phyloP scores from a whole-genome alignment of 2,888 invertebrate genomes.

The Stratiomys singularior region DNA sequence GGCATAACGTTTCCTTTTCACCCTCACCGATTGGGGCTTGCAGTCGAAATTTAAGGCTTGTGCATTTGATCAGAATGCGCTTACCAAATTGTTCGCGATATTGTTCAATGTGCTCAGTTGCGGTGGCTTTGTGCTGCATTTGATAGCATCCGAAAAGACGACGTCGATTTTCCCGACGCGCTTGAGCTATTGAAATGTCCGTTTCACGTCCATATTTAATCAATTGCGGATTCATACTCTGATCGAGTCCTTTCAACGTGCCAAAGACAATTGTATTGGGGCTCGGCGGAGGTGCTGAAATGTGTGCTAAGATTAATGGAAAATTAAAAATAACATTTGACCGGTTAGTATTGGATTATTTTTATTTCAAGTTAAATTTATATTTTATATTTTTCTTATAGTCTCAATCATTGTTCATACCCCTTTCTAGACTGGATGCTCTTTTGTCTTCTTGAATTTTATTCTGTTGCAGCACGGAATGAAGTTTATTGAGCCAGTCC shows the following conservation, averaged over 20 bases:
- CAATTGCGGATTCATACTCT: constrained; percentile 91
- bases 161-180: constrained; percentile 82
- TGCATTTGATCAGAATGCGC: constrained; percentile 83
- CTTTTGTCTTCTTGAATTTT: constrained; percentile 83
- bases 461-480: constrained; percentile 84
- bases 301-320: not conserved
- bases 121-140: constrained; percentile 62
- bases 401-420: too few relatives aligned
- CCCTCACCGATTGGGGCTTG: constrained; percentile 79
- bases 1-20: constrained; percentile 77
- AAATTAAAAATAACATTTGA: too few relatives aligned
- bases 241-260: constrained; percentile 87
- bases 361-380: too few relatives aligned
- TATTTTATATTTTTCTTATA: too few relatives aligned
- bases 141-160: constrained; percentile 80
- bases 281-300: constrained; percentile 69
- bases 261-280: constrained; percentile 77
- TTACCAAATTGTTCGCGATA: constrained; percentile 90
- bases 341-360: too few relatives aligned
- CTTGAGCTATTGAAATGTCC: constrained; percentile 83
- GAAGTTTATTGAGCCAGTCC: constrained; percentile 87
- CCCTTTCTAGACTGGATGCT: constrained; percentile 73
- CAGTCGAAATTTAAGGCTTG: constrained; percentile 83
- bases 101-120: constrained; percentile 74
- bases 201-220: constrained; percentile 92